Evolutionary conservation across 2,888 invertebrate genomes (phyloP), one percentile per base, ranked within the genome.

Genomic region (Poecilus cupreus): DNA sequence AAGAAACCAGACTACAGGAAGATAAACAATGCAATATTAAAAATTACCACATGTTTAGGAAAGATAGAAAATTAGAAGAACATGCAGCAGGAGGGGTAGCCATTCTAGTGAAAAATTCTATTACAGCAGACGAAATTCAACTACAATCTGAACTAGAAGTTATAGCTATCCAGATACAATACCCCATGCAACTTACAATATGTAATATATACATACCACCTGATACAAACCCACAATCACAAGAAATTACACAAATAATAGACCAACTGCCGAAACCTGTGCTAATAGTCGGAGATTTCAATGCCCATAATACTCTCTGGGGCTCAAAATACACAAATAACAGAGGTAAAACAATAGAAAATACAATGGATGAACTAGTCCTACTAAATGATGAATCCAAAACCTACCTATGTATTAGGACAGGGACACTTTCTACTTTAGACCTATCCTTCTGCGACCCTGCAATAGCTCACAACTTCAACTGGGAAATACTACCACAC

Each of bases 281-380:
- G n/a, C n/a, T n/a, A n/a, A n/a, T n/a, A 1, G 4, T 78, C 5
- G 78, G 78, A 46, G 78, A 78, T 13, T 24, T 78, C 22, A 78
- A 78, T n/a, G 78, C 43, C 2, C 78, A 78, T 16, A 78, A 64
- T 16, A 2, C 3, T 5, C 10, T 49, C 16, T 75, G 75, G 51
- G 51, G 51, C 2, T 75, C 51, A 11, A 24, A 22, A n/a, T 32
- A 20, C 26, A 51, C 49, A 13, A 51, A 75, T 18, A n/a, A 32
- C 18, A 49, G 54, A 75, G 51, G 54, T 24, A 49, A 75, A 75
- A 16, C 20, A 11, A 4, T 75, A 75, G 75, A 75, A 26, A 11
- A 49, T 18, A 22, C 26, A 10, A 26, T 75, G 49, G 13, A n/a
- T 3, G 16, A 75, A 22, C 11, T 43, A 22, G 16, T 22, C 11